Evolutionary conservation across 2,113 vertebrate species (phyloP).

Genomic region (Hydrochoerus hydrochaeris): DNA sequence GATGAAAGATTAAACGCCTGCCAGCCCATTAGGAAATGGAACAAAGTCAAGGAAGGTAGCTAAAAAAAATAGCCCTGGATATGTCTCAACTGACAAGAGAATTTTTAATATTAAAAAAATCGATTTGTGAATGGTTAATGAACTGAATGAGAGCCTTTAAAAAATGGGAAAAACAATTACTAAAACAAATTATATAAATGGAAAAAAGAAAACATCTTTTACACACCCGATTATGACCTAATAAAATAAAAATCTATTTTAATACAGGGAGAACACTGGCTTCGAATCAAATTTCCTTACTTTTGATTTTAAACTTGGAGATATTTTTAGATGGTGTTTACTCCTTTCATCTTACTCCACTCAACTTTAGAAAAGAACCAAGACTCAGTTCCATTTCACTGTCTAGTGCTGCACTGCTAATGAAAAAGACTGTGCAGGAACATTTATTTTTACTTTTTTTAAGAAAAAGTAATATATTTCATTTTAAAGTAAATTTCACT

Average conservation of each 20-base stretch:
- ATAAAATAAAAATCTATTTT: conserved; percentile 67
- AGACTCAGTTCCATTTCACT: neutral
- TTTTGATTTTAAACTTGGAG: conserved; percentile 63
- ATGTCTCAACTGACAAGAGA: neutral
- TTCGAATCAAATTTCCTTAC: conserved; percentile 52
- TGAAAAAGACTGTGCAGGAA: conserved; percentile 36
- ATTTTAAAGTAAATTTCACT: conserved; percentile 42
- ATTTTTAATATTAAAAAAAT: conserved; percentile 26
- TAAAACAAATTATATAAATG: neutral
- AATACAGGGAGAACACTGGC: conserved; percentile 26
- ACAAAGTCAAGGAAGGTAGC: neutral
- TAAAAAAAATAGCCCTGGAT: neutral
- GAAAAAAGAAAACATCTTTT: conserved; percentile 51
- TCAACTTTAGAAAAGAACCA: conserved; percentile 46
- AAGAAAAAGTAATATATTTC: conserved; percentile 5
- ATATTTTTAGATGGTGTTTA: conserved; percentile 76
- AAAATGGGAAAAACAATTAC: neutral
- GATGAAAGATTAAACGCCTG: conserved; percentile 28
- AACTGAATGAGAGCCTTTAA: conserved; percentile 22
- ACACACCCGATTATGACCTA: conserved; percentile 53
- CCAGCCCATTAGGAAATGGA: conserved; percentile 44
- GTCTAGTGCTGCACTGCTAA: neutral
- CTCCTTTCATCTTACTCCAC: conserved; percentile 63
- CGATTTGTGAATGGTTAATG: neutral
- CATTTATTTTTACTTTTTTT: conserved; percentile 38